Evolutionary conservation across 2,797 vertebrate species (phyloP).

Genomic region (Hemitrygon akajei): DNA sequence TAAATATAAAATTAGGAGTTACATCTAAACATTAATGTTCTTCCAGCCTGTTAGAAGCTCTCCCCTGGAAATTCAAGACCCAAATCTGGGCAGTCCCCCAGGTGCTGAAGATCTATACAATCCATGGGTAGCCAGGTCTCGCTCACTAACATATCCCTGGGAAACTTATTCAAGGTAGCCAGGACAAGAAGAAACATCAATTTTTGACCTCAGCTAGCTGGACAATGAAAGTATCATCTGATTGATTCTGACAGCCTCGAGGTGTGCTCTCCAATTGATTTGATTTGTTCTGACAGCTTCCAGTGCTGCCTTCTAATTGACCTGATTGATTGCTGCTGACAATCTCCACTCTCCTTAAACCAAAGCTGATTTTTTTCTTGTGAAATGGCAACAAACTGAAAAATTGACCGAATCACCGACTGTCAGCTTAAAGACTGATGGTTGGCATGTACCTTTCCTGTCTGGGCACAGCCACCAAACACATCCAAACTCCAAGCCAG

Average conservation of each 20-base stretch:
- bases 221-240: neutral
- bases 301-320: neutral
- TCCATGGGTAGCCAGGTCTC: too few relatives aligned
- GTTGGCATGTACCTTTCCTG: neutral
- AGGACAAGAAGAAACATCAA: neutral
- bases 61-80: neutral
- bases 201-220: neutral
- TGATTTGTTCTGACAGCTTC: neutral
- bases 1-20: neutral
- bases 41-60: neutral
- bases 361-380: neutral
- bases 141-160: too few relatives aligned
- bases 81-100: neutral
- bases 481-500: neutral
- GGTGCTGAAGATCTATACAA: too few relatives aligned
- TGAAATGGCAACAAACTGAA: neutral
- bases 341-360: neutral
- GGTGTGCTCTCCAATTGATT: constrained; percentile 1
- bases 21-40: neutral
- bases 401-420: neutral
- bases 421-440: constrained; percentile 4
- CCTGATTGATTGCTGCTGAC: constrained; percentile 14
- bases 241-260: neutral
- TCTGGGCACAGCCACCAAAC: neutral
- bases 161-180: neutral